A percentile compares a stretch with the other conserved stretches of the same genome.
Evolutionary conservation across 2,797 vertebrate genomes (phyloP).

Genomic region (Bryconaethiops microstoma): DNA sequence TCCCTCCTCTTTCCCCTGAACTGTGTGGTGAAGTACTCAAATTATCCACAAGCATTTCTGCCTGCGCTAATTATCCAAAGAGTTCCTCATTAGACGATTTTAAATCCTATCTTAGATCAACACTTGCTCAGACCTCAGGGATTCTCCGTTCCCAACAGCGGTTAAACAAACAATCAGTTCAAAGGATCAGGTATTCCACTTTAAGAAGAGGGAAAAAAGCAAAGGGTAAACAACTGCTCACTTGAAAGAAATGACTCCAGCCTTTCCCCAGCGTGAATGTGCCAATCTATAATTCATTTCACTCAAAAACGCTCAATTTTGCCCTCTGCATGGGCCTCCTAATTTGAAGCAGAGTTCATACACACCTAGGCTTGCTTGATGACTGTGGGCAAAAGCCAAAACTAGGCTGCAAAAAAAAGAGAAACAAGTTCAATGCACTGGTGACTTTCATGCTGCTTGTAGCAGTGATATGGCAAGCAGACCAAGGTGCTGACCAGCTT

Average conservation of each 20-base stretch:
- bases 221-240: slow-evolving; percentile 82
- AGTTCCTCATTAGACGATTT: slow-evolving; percentile 86
- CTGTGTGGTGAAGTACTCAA: slow-evolving; percentile 76
- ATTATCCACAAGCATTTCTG: slow-evolving; percentile 82
- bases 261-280: slow-evolving; percentile 64
- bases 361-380: slow-evolving; percentile 45
- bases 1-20: slow-evolving; percentile 59
- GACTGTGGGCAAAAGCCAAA: slow-evolving; percentile 47
- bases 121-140: slow-evolving; percentile 81
- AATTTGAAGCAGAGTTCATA: slow-evolving; percentile 66
- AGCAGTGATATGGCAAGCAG: slow-evolving; percentile 26
- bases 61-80: slow-evolving; percentile 80
- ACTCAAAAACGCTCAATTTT: slow-evolving; percentile 67
- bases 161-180: slow-evolving; percentile 83
- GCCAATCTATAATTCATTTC: slow-evolving; percentile 75
- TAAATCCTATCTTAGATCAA: slow-evolving; percentile 84
- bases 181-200: slow-evolving; percentile 79
- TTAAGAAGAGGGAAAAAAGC: slow-evolving; percentile 66
- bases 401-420: slow-evolving; percentile 10
- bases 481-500: slow-evolving; percentile 45
- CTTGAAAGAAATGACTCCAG: slow-evolving; percentile 73
- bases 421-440: slow-evolving; percentile 27
- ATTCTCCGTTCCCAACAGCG: slow-evolving; percentile 80
- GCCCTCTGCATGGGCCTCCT: slow-evolving; percentile 65
- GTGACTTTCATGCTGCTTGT: slow-evolving; percentile 24